Evolutionary conservation across 2,797 vertebrate genomes (phyloP), one percentile per base, ranked within the genome.

Genomic region (Hoplostethus atlanticus): DNA sequence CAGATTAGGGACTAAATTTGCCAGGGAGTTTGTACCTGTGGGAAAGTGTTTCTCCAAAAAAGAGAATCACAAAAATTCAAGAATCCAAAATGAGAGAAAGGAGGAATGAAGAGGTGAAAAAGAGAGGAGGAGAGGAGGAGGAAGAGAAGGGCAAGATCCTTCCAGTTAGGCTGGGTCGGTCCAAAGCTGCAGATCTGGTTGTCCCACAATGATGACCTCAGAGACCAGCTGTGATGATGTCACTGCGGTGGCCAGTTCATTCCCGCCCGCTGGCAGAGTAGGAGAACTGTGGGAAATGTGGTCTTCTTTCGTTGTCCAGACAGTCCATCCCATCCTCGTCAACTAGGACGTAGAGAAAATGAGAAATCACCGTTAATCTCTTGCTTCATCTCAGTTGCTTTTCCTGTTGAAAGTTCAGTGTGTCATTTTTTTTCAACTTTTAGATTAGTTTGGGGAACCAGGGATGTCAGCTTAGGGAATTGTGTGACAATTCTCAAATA

Each of bases 321-420:
- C 96, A 96, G 89, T 99, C 97, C 98, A 98, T 98, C 67, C 98
- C 97, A 13, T 99, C 98, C 87, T 99, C 98, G 5, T 99, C 98
- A 84, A 97, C 98, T 99, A 53, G 8, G 34, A 36, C 62, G 25
- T 13, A 68, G 36, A 42, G 36, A 10, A 69, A 71, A 64, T 44
- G 50, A 42, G 16, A 68, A 50, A 68, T 5, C 46, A 47, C 12
- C 25, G 13, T 38, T 63, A 17, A 17, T 6, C 17, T 17, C 16
- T 25, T 5, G 2, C 56, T 38, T 40, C 13, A 57, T 28, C 3
- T 8, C n/a, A 2, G 1, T 4, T 60, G 2, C 40, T 60, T 40
- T 42, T 25, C 3, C 9, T 25, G 10, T 56, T 3, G 38, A 25
- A 59, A 31, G 11, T 16, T 8, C 4, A 11, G 5, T 31, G 52